These are phyloP conservation scores for Paramormyrops kingsleyae DNA, from an alignment of 2,113 vertebrate genomes.

Conservation along the genomic window DNA sequence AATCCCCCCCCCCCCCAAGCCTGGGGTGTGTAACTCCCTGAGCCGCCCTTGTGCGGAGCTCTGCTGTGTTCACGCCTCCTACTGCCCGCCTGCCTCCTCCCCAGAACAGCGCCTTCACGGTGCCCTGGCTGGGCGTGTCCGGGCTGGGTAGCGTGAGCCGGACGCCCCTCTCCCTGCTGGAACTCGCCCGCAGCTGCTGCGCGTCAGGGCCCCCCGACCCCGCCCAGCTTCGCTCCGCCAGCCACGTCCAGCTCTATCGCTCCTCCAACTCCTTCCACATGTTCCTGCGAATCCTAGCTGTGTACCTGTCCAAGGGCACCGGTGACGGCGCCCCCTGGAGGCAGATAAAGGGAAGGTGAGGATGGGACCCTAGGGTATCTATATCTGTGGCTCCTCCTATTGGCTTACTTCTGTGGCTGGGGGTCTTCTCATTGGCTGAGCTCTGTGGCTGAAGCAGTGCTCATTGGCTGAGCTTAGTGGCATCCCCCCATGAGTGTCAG, in stretches of 20 bases:
- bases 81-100: constrained; percentile 20
- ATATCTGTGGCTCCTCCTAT: background rate
- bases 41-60: too few species aligned
- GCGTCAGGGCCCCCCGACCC: constrained; percentile 48
- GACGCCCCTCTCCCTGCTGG: constrained; percentile 76
- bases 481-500: background rate
- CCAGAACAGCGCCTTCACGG: constrained; percentile 76
- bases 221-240: constrained; percentile 42
- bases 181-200: constrained; percentile 77
- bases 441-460: background rate
- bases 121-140: constrained; percentile 87
- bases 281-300: constrained; percentile 84
- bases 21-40: background rate
- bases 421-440: background rate
- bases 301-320: constrained; percentile 69
- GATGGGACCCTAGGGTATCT: background rate
- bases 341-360: constrained; percentile 94
- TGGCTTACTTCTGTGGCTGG: background rate
- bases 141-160: constrained; percentile 67
- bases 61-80: background rate
- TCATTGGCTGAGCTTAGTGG: background rate
- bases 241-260: constrained; percentile 68
- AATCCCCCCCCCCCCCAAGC: background rate
- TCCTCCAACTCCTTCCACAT: constrained; percentile 84
- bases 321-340: constrained; percentile 78